A percentile compares a stretch with the other conserved stretches of the same genome.
These are phyloP conservation scores for Xenops minutus DNA, from an alignment of 2,797 vertebrate genomes.

Conservation along the genomic window DNA sequence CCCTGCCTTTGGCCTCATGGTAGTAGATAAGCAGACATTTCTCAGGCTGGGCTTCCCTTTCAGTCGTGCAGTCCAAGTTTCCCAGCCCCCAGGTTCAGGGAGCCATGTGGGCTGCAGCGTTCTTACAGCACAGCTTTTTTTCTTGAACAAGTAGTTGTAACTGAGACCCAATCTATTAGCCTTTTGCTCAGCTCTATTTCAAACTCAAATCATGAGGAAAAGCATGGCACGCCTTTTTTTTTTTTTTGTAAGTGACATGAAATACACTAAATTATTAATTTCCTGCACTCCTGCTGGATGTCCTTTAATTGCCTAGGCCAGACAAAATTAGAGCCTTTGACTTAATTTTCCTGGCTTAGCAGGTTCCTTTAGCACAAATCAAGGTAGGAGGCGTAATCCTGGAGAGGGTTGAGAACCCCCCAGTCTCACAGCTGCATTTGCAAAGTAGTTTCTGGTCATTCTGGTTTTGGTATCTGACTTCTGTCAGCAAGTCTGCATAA, in stretches of 20 bases:
- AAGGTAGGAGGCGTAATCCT: background rate
- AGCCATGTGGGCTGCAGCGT: background rate
- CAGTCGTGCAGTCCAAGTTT: background rate
- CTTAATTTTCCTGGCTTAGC: background rate
- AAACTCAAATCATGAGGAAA: background rate
- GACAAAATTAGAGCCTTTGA: background rate
- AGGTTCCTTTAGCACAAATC: background rate
- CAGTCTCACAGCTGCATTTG: background rate
- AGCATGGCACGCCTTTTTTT: background rate
- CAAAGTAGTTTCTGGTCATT: background rate
- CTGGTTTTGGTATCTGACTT: background rate
- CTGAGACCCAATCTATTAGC: background rate
- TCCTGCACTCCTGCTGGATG: background rate
- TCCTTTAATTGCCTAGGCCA: background rate
- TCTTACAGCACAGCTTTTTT: background rate
- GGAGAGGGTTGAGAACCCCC: background rate
- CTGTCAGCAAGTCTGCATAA: background rate
- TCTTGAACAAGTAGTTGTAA: background rate
- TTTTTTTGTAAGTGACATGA: background rate
- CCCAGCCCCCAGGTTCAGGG: background rate
- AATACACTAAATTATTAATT: slow-evolving; percentile 23
- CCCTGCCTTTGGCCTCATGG: fast-evolving
- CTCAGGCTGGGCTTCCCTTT: background rate
- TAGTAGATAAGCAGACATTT: background rate
- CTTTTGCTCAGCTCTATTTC: background rate